phyloP scores from a whole-genome alignment of 2,888 invertebrate species.

The Caenorhabditis imperialis region DNA sequence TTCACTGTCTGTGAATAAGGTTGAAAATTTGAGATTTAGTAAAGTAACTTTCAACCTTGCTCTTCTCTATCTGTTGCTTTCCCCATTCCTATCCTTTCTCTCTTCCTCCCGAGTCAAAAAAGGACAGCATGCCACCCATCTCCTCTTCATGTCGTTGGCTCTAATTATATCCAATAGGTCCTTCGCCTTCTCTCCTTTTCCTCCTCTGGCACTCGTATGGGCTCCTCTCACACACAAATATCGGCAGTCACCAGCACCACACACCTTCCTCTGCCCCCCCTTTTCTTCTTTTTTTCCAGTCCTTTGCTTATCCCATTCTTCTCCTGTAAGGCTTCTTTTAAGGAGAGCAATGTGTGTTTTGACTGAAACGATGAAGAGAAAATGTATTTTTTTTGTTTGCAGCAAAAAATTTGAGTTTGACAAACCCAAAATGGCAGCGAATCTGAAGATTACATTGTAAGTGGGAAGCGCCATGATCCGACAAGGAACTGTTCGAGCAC shows the following conservation, averaged over 20 bases:
- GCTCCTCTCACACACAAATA: constrained; percentile 33
- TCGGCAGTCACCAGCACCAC: constrained; percentile 3
- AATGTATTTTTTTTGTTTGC: not conserved
- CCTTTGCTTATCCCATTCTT: no score
- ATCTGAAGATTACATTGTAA: no score
- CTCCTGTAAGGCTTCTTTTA: constrained; percentile 36
- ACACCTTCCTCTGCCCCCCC: not conserved
- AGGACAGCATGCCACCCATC: constrained; percentile 10
- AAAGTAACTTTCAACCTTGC: no score
- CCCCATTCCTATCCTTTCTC: no score
- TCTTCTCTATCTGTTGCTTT: no score
- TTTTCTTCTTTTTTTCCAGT: not conserved
- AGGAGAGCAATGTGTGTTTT: no score
- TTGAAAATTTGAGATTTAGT: no score
- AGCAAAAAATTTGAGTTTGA: no score
- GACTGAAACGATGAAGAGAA: not conserved
- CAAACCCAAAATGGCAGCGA: constrained; percentile 10
- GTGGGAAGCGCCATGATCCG: no score
- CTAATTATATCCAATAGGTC: constrained; percentile 51
- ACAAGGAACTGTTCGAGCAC: constrained; percentile 57
- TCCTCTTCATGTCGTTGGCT: constrained; percentile 43
- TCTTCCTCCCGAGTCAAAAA: constrained; percentile 1
- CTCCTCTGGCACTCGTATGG: constrained; percentile 12
- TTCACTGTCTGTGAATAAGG: no score
- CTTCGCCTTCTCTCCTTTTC: constrained; percentile 23